Base-by-base conservation (phyloP, 2,888 invertebrate genomes). In the Pandemis cinnamomeana region DNA sequence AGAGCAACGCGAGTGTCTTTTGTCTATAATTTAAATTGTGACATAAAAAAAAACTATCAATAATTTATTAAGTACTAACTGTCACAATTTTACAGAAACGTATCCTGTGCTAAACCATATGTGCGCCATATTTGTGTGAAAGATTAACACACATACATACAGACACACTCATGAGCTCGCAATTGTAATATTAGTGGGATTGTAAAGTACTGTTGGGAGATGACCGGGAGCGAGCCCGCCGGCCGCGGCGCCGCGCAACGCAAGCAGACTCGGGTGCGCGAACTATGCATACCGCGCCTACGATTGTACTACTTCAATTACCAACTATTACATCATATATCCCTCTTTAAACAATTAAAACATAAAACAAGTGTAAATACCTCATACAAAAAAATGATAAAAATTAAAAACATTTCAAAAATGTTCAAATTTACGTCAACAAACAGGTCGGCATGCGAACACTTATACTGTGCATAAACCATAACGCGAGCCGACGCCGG, bases 301-400 rank as follows among this genome's bases (percentile, higher is more conserved):
- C 77, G 83, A 84, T 87, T 83, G 86, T 85, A 86, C 88, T 86
- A 87, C 83, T 82, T 80, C 82, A 83, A 83, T 84, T 85, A 85
- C 82, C 83, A 83, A 81, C 85, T 87, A 88, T 85, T 82, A 82
- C 75, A 78, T 55, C 75, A 78, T 58, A 72, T 69, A 80, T 81
- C 80, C 76, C 76, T 76, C 78, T 79, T 77, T 77, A 79, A 79
- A 75, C 77, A 77, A 77, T 61, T 77, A 68, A 75, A 63, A 70
- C 76, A 72, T 77, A 77, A 81, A 81, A 80, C 77, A 78, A 77
- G 78, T 76, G 68, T 79, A 79, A 77, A 79, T 78, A 78, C 76
- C 80, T 82, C 83, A 81, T 82, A 82, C 76, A 74, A 77, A 80
- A 77, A 80, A 81, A 77, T 71, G 74, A 85, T 76, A 79, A 80